Conservation (phyloP, 2,113 vertebrate species). For the Cochlearius cochlearius region DNA sequence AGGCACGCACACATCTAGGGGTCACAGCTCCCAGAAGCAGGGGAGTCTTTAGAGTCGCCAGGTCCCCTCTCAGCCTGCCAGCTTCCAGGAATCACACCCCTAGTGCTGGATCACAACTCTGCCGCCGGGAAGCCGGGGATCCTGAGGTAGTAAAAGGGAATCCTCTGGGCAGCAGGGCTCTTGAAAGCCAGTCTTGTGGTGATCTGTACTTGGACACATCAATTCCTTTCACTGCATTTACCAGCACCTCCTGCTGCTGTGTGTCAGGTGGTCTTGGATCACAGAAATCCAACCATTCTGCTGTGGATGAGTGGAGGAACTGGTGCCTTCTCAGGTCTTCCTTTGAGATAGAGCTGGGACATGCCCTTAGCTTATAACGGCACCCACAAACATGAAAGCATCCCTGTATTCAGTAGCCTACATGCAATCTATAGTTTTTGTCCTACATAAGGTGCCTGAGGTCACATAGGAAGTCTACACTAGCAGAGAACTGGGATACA, state of each 20-base stretch:
- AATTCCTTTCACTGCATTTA: neutral
- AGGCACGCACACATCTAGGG: neutral
- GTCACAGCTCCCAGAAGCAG: neutral
- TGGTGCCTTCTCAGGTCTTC: neutral
- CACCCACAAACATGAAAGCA: neutral
- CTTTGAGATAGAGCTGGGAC: neutral
- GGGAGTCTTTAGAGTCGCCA: neutral
- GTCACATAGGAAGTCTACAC: rapidly evolving
- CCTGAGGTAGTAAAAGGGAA: neutral
- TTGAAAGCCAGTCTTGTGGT: neutral
- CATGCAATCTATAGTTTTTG: neutral
- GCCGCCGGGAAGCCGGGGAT: neutral
- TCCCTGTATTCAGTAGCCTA: neutral
- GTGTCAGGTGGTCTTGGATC: neutral
- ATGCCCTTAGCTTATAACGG: neutral
- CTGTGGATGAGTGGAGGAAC: neutral
- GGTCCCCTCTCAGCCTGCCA: neutral
- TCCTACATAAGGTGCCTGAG: neutral
- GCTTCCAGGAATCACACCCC: neutral
- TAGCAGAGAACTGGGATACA: neutral
- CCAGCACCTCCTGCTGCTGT: neutral
- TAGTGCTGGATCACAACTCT: neutral
- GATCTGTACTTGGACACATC: neutral
- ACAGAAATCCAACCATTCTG: neutral
- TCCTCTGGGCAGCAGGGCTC: neutral